A percentile compares a stretch with the other conserved stretches of the same genome.
Evolutionary conservation across 1,140 invertebrate genomes (phyloP).

Genomic region (Drosophila prosaltans): DNA sequence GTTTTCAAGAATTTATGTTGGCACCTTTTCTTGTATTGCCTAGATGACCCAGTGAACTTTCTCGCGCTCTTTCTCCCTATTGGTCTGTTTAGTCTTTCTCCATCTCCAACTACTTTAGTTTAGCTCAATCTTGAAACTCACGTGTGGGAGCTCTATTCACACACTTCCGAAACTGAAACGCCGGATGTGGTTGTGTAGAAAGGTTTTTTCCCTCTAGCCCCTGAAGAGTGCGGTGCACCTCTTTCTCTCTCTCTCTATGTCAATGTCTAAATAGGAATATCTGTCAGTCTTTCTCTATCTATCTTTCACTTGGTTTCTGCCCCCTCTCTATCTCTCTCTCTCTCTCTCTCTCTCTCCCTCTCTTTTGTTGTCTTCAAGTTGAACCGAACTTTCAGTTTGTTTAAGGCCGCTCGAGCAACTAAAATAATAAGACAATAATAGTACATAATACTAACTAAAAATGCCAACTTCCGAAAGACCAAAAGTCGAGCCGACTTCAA

Average conservation of each 20-base stretch:
- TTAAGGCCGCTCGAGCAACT: constrained; percentile 41
- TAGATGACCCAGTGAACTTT: constrained; percentile 61
- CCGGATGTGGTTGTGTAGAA: constrained; percentile 62
- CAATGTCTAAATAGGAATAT: too few species aligned
- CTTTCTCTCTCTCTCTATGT: not conserved
- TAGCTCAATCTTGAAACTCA: constrained; percentile 25
- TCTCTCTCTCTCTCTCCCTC: not conserved
- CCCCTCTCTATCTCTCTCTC: not conserved
- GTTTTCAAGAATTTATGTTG: constrained; percentile 13
- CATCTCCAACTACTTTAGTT: not conserved
- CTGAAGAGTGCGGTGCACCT: too few species aligned
- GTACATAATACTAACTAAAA: constrained; percentile 57
- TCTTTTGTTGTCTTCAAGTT: not conserved
- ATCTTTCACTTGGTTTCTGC: not conserved
- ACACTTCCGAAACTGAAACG: constrained; percentile 45
- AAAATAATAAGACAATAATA: constrained; percentile 57
- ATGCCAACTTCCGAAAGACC: constrained; percentile 57
- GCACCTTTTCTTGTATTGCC: constrained; percentile 1
- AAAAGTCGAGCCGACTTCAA: constrained; percentile 8
- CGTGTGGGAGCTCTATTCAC: constrained; percentile 56
- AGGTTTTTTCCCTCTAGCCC: constrained; percentile 21
- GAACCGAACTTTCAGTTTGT: constrained; percentile 55
- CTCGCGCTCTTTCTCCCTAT: constrained; percentile 34
- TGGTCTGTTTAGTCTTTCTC: constrained; percentile 21
- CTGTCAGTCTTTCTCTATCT: not conserved